Percentiles rank a stretch among this genome's conserved stretches.
These are phyloP conservation scores for Hydrotaea diabolus DNA, from an alignment of 2,888 invertebrate species.

Conservation along the genomic window DNA sequence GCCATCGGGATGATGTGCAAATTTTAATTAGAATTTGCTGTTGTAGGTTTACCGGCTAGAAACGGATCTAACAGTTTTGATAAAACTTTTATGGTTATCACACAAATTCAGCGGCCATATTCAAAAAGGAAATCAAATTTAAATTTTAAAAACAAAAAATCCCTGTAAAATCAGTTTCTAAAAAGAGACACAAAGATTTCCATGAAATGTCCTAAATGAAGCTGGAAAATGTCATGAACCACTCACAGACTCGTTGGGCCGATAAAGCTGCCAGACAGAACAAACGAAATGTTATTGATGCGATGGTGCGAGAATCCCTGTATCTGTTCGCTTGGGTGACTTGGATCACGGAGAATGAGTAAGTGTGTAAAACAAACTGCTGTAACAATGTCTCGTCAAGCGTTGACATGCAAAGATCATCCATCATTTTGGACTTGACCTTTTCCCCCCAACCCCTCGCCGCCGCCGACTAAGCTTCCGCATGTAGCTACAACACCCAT, in stretches of 20 bases:
- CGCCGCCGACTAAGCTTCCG: slow-evolving; percentile 68
- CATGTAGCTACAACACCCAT: slow-evolving; percentile 24
- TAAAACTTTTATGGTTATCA: slow-evolving; percentile 26
- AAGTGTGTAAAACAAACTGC: slow-evolving; percentile 48
- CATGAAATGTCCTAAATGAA: neutral
- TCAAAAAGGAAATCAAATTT: neutral
- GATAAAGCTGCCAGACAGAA: slow-evolving; percentile 10
- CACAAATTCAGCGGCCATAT: neutral
- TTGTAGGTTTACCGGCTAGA: neutral
- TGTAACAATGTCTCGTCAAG: slow-evolving; percentile 69
- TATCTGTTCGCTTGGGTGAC: slow-evolving; percentile 50
- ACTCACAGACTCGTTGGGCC: neutral
- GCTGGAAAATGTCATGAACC: neutral
- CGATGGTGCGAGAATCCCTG: neutral
- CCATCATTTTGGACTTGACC: slow-evolving; percentile 81
- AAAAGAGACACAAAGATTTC: neutral
- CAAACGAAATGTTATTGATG: slow-evolving; percentile 38
- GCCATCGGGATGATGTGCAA: slow-evolving; percentile 37
- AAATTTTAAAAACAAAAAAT: neutral
- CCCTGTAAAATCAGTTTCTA: slow-evolving; percentile 13
- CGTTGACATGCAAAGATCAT: slow-evolving; percentile 77
- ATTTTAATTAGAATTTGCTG: slow-evolving; percentile 54
- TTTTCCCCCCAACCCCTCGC: too few relatives aligned
- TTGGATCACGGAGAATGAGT: neutral
- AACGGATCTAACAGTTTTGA: slow-evolving; percentile 23